Evolutionary conservation across 2,888 invertebrate species (phyloP), one percentile per base, ranked within the genome.

Genomic region (Hirtodrosophila duncani): DNA sequence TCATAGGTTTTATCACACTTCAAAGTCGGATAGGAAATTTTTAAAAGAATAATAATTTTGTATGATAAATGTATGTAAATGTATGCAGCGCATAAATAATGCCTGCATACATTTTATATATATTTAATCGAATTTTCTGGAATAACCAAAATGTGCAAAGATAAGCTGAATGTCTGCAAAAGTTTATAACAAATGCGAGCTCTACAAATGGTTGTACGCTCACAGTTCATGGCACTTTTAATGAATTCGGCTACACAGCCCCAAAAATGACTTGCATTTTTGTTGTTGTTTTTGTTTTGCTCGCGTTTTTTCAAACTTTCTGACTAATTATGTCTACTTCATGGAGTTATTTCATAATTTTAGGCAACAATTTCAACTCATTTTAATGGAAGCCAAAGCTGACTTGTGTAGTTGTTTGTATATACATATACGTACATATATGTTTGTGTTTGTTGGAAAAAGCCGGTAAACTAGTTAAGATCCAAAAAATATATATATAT

Each of bases 301-400:
- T 8, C 10, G 29, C 8, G 16, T 27, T 44, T 44, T 27, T 44
- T n/a, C n/a, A n/a, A n/a, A n/a, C n/a, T n/a, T n/a, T n/a, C n/a
- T n/a, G 44, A 9, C 27, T 45, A 44, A 45, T 45, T 45, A 33
- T 23, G 14, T 53, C 55, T 53, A 14, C 4, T 13, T 4, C 11
- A 18, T 29, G 49, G 31, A 13, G 14, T 26, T 38, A 61, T 69
- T 69, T 69, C 71, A 50, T 66, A 49, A 70, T 57, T 75, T 79
- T 8, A 42, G 24, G 37, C 37, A 67, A 75, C 45, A 45, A 29
- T 66, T 56, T 43, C 36, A 10, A 60, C 17, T 23, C 37, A 42
- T 37, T 23, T 18, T 21, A 11, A n/a, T n/a, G n/a, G n/a, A n/a
- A n/a, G n/a, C n/a, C n/a, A n/a, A n/a, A n/a, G n/a, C n/a, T n/a